Percentiles rank a stretch among this genome's conserved stretches.
Evolutionary conservation across 2,888 invertebrate genomes (phyloP).

Genomic region (Eustalomyia histrio): DNA sequence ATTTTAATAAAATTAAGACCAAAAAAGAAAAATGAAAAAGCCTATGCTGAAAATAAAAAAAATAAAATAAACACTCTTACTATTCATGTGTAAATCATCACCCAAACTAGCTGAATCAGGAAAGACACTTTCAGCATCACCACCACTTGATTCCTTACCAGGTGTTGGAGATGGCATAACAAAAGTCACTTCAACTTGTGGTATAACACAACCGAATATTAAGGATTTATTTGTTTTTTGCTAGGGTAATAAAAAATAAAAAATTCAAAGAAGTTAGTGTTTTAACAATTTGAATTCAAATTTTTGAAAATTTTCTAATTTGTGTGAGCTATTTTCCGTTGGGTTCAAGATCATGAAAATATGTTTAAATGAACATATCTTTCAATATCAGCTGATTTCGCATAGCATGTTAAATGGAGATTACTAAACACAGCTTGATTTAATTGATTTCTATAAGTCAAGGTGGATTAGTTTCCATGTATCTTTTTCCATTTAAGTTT

Average conservation of each 20-base stretch:
- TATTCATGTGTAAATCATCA: conserved; percentile 85
- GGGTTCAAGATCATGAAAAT: too few relatives aligned
- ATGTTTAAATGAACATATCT: too few relatives aligned
- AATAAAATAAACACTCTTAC: conserved; percentile 80
- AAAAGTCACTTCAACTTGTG: conserved; percentile 92
- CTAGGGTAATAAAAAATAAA: conserved; percentile 66
- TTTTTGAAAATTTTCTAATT: too few relatives aligned
- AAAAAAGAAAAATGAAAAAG: conserved; percentile 55
- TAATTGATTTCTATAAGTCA: too few relatives aligned
- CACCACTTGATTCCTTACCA: conserved; percentile 91
- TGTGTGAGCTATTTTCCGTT: too few relatives aligned
- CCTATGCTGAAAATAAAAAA: conserved; percentile 65
- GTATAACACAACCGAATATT: conserved; percentile 88
- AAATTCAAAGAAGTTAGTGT: too few relatives aligned
- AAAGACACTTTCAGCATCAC: conserved; percentile 91
- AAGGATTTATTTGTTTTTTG: conserved; percentile 80
- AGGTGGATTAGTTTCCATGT: too few relatives aligned
- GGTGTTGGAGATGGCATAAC: conserved; percentile 92
- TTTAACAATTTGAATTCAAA: too few relatives aligned
- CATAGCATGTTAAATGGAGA: too few relatives aligned
- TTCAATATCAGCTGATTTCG: too few relatives aligned
- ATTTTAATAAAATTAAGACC: neutral
- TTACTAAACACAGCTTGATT: too few relatives aligned
- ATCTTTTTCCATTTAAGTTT: too few relatives aligned
- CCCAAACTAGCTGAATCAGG: conserved; percentile 92